Base-by-base conservation (phyloP, 2,888 invertebrate genomes). In the Junonia oenone region DNA sequence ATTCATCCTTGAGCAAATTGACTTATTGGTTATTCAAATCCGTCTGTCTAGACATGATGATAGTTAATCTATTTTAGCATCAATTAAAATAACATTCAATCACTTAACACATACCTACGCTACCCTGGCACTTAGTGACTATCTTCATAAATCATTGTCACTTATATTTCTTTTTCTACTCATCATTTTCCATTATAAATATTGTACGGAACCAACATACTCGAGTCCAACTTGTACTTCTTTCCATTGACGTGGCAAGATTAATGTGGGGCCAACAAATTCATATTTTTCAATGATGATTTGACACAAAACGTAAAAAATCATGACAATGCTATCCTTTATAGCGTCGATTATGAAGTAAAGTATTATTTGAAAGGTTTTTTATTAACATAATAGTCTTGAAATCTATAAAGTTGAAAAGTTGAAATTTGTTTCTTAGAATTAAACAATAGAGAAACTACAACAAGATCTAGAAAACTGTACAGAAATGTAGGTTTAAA, bases 221-320 rank as follows among this genome's bases (percentile, higher is more conserved):
- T 37, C 2, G 0, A 37, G 2, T 4, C 15, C 38, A 17, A 9
- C 11, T 17, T 9, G 38, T 14, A 2, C 37, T 15, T 17, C 6
- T 76, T 76, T 75, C 73, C 75, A 75, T 76, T 75, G 78, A 78
- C 73, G 69, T 70, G 73, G 63, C 55, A 67, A 76, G 79, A 83
- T 83, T 83, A 83, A 84, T 83, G 78, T 68, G 61, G 66, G 71
- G 72, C 70, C 67, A 63, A 76, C 72, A 69, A 79, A 80, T 78
- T 80, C 79, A 81, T 83, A 81, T 81, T 83, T 80, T 84, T 77
- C 78, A 83, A 82, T 72, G 68, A 81, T 85, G 83, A 85, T 83
- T 83, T 81, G 79, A 81, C 81, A 81, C 59, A 81, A 84, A 83
- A 82, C 74, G 70, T 71, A 78, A 81, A 33, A n/a, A 40, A 81